Evolutionary conservation across 2,797 vertebrate species (phyloP).

Genomic region (Acanthurus tractus): DNA sequence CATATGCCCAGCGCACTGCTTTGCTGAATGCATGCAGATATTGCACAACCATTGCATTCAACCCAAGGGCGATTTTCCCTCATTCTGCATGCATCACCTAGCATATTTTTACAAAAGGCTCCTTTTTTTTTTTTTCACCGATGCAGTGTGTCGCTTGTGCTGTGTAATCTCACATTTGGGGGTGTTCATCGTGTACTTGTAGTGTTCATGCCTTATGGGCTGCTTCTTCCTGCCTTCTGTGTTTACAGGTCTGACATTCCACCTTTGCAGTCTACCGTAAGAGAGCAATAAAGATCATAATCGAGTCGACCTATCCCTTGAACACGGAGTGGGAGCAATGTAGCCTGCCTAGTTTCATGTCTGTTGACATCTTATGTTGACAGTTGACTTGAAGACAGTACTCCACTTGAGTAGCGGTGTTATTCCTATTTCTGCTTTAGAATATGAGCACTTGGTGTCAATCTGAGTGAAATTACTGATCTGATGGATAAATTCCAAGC

Average conservation of each 20-base stretch:
- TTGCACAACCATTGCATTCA: slow-evolving; percentile 71
- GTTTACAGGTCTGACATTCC: slow-evolving; percentile 79
- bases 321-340: slow-evolving; percentile 41
- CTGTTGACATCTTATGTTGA: slow-evolving; percentile 29
- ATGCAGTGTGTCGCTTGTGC: slow-evolving; percentile 61
- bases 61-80: slow-evolving; percentile 63
- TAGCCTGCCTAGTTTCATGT: slow-evolving; percentile 40
- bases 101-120: slow-evolving; percentile 48
- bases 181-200: slow-evolving; percentile 37
- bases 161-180: slow-evolving; percentile 49
- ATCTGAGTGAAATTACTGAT: not conserved
- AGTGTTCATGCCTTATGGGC: slow-evolving; percentile 53
- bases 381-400: slow-evolving; percentile 27
- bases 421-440: slow-evolving; percentile 15
- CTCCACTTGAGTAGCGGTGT: slow-evolving; percentile 26
- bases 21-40: slow-evolving; percentile 66
- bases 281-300: slow-evolving; percentile 76
- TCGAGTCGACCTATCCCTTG: slow-evolving; percentile 56
- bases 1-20: slow-evolving; percentile 30
- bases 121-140: slow-evolving; percentile 14
- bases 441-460: slow-evolving; percentile 9
- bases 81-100: slow-evolving; percentile 74
- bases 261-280: slow-evolving; percentile 76
- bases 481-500: slow-evolving; percentile 2
- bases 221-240: slow-evolving; percentile 61